These are phyloP conservation scores for Pseudopleuronectes americanus DNA, from an alignment of 2,797 vertebrate genomes.

Conservation along the genomic window DNA sequence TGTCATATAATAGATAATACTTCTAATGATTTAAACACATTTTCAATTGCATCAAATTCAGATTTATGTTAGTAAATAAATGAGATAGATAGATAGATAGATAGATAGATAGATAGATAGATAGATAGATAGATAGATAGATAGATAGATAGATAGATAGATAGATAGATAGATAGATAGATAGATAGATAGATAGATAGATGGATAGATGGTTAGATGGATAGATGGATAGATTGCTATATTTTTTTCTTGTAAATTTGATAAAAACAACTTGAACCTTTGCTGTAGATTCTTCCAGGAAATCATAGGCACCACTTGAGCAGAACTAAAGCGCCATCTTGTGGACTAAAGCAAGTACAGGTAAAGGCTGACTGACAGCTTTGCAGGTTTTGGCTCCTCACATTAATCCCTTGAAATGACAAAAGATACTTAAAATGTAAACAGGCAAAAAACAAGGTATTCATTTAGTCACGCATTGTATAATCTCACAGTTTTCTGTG, in stretches of 20 bases:
- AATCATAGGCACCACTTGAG: constrained; percentile 48
- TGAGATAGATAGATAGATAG: neutral
- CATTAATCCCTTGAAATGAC: constrained; percentile 18
- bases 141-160: neutral
- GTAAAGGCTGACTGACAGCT: neutral
- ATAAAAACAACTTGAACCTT: constrained; percentile 17
- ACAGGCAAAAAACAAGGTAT: neutral
- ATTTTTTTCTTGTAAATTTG: constrained; percentile 3
- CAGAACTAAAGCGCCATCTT: constrained; percentile 87
- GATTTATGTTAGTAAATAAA: neutral
- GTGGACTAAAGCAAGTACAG: constrained; percentile 65
- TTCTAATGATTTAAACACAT: neutral
- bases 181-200: neutral
- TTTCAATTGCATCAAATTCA: neutral
- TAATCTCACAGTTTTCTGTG: constrained; percentile 5
- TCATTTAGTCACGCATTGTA: constrained; percentile 1
- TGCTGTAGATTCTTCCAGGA: constrained; percentile 25
- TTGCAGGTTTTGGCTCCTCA: neutral
- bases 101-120: neutral
- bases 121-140: no score
- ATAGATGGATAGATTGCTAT: no score
- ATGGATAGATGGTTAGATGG: neutral
- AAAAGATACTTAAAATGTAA: constrained; percentile 3
- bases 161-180: neutral
- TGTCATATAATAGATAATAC: no score